Conservation (phyloP, 1,140 invertebrate genomes). For the Brachionus plicatilis region DNA sequence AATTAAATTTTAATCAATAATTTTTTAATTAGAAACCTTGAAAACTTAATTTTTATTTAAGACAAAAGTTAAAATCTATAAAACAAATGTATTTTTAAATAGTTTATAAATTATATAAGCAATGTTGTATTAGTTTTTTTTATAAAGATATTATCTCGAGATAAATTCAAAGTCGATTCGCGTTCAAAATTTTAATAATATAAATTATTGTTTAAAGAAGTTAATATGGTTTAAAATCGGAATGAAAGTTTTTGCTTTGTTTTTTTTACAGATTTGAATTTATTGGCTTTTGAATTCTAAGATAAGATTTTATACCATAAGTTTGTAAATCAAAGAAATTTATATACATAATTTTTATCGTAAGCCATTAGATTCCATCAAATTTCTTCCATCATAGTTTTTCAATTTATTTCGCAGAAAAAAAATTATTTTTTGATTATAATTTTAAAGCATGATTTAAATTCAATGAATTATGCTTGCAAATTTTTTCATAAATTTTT, state of each 20-base stretch:
- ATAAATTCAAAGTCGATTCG: neutral
- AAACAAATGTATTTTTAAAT: neutral
- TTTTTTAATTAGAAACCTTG: neutral
- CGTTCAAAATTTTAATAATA: neutral
- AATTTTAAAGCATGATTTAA: neutral
- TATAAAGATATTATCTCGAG: neutral
- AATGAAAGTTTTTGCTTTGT: neutral
- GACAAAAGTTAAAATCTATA: neutral
- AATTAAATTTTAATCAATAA: neutral
- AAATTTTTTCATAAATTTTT: neutral
- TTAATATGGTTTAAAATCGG: neutral
- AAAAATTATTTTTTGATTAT: neutral
- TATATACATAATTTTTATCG: neutral
- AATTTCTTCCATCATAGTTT: neutral
- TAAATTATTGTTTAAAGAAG: neutral
- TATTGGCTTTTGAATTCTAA: neutral
- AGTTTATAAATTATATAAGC: neutral
- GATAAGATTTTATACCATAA: neutral
- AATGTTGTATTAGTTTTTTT: too few relatives aligned
- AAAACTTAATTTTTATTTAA: neutral
- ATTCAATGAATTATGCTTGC: neutral
- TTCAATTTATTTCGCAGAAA: neutral
- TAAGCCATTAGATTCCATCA: neutral
- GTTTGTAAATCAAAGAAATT: neutral
- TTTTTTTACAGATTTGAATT: neutral